Base-by-base conservation (phyloP, 2,113 vertebrate genomes). In the Anoplopoma fimbria region DNA sequence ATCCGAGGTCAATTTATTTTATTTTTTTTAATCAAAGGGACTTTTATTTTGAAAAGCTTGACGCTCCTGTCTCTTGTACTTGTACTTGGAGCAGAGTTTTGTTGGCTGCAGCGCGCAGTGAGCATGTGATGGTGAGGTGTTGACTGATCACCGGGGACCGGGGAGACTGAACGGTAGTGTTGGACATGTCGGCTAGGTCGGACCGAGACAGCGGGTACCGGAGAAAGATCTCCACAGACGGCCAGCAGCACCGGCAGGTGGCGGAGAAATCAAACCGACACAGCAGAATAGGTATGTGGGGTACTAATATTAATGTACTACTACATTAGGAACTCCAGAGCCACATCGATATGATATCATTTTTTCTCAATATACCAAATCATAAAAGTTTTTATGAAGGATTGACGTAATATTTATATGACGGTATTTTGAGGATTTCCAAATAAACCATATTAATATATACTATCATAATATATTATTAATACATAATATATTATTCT, bases 21-120 rank as follows among this genome's bases (percentile, higher is more conserved):
- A 6, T 53, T n/a, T 1, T 3, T 13, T 68, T 33, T 5, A 25
- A 17, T n/a, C 8, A 40, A 6, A 3, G 13, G 21, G 42, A 76
- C 64, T 5, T 74, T 85, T 90, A 90, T 75, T 90, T 85, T 85
- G 88, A 76, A 90, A 70, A 27, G 12, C 25, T 19, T 51, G 33
- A 75, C 19, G 13, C 33, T 15, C 1, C 9, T 19, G 27, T 57
- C n/a, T 53, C 19, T 33, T 3, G 38, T 15, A 19, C n/a, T 10
- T 3, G 31, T 8, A 8, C 25, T 64, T 2, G 2, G 9, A 45
- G 33, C 29, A 27, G 47, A 47, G 25, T 58, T 33, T 6, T 0
- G 9, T 0, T 1, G 61, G 6, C 2, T 0, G 4, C 25, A 1
- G 3, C 2, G 5, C 0, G 61, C 10, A 12, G 9, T 27, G 29